A percentile compares a stretch with the other conserved stretches of the same genome.
These are phyloP conservation scores for Entomobrya proxima DNA, from an alignment of 2,888 invertebrate genomes.

Conservation along the genomic window DNA sequence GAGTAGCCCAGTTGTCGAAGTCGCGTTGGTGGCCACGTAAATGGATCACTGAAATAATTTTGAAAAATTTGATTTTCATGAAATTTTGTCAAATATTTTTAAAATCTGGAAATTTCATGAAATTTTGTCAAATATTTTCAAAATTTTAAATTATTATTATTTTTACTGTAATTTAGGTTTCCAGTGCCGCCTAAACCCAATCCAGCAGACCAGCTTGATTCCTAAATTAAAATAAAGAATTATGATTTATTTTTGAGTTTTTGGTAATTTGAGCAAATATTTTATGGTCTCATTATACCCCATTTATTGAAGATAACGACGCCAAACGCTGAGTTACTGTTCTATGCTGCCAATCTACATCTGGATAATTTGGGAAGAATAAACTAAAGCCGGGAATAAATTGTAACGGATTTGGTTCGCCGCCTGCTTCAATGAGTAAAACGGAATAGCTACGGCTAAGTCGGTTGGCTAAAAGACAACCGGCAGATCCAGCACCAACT, in stretches of 20 bases:
- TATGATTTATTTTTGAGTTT: not conserved
- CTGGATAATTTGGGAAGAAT: constrained; percentile 59
- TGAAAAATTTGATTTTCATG: not conserved
- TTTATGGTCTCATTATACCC: constrained; percentile 17
- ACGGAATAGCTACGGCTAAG: constrained; percentile 37
- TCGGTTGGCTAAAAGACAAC: constrained; percentile 51
- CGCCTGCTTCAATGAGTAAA: constrained; percentile 60
- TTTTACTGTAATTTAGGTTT: constrained; percentile 47
- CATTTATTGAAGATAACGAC: constrained; percentile 42
- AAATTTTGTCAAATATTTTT: not conserved
- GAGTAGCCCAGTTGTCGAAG: constrained; percentile 59
- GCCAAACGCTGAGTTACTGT: constrained; percentile 52
- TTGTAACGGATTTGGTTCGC: constrained; percentile 64
- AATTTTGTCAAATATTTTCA: not conserved
- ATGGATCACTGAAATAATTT: constrained; percentile 49
- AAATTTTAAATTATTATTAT: not conserved
- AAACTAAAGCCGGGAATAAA: constrained; percentile 61
- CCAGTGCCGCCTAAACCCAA: constrained; percentile 62
- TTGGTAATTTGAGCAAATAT: not conserved
- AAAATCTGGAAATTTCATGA: not conserved
- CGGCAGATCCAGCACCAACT: constrained; percentile 59
- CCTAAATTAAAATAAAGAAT: not conserved
- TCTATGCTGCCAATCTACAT: constrained; percentile 56
- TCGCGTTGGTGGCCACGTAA: constrained; percentile 58
- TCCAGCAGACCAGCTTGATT: constrained; percentile 42